A percentile compares a stretch with the other conserved stretches of the same genome.
Evolutionary conservation across 2,888 invertebrate genomes (phyloP).

Genomic region (Argynnis bischoffii): DNA sequence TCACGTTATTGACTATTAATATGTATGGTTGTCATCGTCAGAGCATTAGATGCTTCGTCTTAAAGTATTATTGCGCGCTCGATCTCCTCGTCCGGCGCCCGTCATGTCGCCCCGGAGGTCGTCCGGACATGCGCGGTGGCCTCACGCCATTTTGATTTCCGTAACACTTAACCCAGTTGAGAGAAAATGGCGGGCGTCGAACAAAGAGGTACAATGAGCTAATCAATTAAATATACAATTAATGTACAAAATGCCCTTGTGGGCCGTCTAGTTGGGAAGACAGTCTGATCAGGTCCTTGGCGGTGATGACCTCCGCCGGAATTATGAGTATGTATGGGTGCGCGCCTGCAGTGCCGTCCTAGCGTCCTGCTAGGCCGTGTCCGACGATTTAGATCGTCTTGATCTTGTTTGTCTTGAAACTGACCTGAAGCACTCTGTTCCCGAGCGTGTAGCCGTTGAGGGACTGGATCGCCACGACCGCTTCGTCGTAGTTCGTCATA

Average conservation of each 20-base stretch:
- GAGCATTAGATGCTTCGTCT: slow-evolving; percentile 68
- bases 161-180: slow-evolving; percentile 75
- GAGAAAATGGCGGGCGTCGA: slow-evolving; percentile 55
- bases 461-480: slow-evolving; percentile 94
- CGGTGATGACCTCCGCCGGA: slow-evolving; percentile 43
- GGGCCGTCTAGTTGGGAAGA: slow-evolving; percentile 57
- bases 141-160: slow-evolving; percentile 74
- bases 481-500: slow-evolving; percentile 97
- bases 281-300: slow-evolving; percentile 49
- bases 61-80: slow-evolving; percentile 70
- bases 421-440: slow-evolving; percentile 95
- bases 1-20: slow-evolving; percentile 79
- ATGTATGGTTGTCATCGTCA: slow-evolving; percentile 64
- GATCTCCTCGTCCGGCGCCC: slow-evolving; percentile 54
- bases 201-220: slow-evolving; percentile 63
- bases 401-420: slow-evolving; percentile 94
- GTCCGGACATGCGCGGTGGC: slow-evolving; percentile 66
- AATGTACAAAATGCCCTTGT: slow-evolving; percentile 59
- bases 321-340: slow-evolving; percentile 71
- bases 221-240: slow-evolving; percentile 65
- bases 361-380: slow-evolving; percentile 71
- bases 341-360: slow-evolving; percentile 81
- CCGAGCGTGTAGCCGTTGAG: slow-evolving; percentile 95
- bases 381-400: slow-evolving; percentile 85
- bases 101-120: slow-evolving; percentile 51